phyloP scores from a whole-genome alignment of 2,113 vertebrate species.

The Apeltes quadracus region DNA sequence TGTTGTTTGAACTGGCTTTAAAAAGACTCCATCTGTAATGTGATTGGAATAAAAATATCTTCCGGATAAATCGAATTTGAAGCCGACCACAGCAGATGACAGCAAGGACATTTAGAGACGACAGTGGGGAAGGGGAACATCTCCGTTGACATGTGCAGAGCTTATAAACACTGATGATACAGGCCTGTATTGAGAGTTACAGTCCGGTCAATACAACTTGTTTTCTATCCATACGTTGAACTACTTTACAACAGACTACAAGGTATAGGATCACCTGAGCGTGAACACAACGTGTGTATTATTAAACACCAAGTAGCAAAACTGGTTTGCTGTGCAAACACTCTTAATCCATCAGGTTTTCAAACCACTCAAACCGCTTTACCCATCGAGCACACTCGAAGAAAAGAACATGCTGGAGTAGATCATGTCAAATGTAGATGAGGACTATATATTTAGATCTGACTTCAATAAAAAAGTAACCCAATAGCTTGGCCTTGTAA shows the following conservation, averaged over 20 bases:
- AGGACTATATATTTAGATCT: slow-evolving; percentile 51
- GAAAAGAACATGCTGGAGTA: neutral
- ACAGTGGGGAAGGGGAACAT: slow-evolving; percentile 1
- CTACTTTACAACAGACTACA: neutral
- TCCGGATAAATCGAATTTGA: neutral
- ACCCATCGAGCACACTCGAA: neutral
- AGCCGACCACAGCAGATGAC: slow-evolving; percentile 5
- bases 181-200: slow-evolving; percentile 42
- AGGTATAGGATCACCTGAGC: neutral
- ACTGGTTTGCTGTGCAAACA: neutral
- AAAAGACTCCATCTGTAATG: neutral
- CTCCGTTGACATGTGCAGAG: slow-evolving; percentile 27
- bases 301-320: neutral
- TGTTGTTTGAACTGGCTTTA: neutral
- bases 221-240: slow-evolving; percentile 14
- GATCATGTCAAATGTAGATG: neutral
- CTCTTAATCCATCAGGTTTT: neutral
- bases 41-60: neutral
- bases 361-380: neutral
- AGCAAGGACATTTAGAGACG: neutral
- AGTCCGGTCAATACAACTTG: slow-evolving; percentile 13
- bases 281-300: neutral
- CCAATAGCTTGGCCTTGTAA: slow-evolving; percentile 44
- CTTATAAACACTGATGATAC: slow-evolving; percentile 35
- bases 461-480: slow-evolving; percentile 53